Conservation (phyloP, 92 coral and sea anemone species). For the Porites cylindrica region DNA sequence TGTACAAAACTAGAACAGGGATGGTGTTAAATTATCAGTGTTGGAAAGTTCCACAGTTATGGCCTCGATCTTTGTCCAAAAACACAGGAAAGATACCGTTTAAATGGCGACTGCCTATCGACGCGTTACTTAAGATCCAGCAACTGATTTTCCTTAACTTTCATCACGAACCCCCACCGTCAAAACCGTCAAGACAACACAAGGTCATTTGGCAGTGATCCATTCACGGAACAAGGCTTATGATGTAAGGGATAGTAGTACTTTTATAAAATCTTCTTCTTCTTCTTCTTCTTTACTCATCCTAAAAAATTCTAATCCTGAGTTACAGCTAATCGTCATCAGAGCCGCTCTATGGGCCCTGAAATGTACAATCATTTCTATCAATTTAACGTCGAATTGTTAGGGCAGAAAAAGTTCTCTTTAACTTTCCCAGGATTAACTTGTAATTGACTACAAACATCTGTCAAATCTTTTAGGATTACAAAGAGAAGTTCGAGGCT, state of each 20-base stretch:
- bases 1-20: too few species aligned
- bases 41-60: too few species aligned
- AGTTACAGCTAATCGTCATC: too few species aligned
- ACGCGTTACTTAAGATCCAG: not conserved
- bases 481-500: constrained; percentile 81
- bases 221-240: constrained; percentile 86
- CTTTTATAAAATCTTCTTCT: not conserved
- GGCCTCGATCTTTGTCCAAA: not conserved
- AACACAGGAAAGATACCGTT: too few species aligned
- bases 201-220: constrained; percentile 86
- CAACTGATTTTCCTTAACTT: constrained; percentile 62
- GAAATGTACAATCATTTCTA: too few species aligned
- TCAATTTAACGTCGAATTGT: not conserved
- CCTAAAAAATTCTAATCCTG: too few species aligned
- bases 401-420: not conserved
- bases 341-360: too few species aligned
- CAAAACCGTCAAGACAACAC: constrained; percentile 94
- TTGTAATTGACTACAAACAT: not conserved
- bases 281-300: too few species aligned
- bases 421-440: not conserved
- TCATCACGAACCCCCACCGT: constrained; percentile 80
- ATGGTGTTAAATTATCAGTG: too few species aligned
- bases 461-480: constrained; percentile 62
- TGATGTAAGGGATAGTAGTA: constrained; percentile 62
- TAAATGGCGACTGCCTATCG: not conserved